These are phyloP conservation scores for Oxyura jamaicensis DNA, from an alignment of 2,113 vertebrate genomes.

Conservation along the genomic window DNA sequence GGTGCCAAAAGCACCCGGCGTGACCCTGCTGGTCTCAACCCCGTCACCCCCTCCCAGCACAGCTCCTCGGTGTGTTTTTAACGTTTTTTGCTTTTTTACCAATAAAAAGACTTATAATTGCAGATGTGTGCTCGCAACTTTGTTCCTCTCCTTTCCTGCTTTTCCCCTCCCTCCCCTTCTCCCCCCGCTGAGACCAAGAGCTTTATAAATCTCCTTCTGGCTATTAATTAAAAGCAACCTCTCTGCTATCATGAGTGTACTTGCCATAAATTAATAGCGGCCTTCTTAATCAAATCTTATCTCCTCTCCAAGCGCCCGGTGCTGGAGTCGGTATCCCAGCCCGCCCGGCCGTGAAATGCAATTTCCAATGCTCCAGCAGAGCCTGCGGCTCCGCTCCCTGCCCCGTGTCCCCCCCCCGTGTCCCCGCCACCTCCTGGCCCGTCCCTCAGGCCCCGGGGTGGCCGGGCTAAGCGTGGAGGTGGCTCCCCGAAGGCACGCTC, in stretches of 20 bases:
- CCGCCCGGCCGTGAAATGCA: constrained; percentile 77
- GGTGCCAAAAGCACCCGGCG: fast-evolving
- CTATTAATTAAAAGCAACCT: constrained; percentile 85
- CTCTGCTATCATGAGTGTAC: constrained; percentile 68
- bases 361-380: constrained; percentile 69
- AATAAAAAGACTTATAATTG: constrained; percentile 33
- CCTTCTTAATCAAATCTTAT: constrained; percentile 84
- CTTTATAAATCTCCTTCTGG: constrained; percentile 78
- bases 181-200: constrained; percentile 62
- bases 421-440: neutral
- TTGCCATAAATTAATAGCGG: constrained; percentile 83
- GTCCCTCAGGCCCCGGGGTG: neutral
- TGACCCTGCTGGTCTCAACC: neutral
- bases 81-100: neutral
- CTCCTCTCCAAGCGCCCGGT: constrained; percentile 67
- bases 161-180: neutral
- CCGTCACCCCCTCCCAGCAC: fast-evolving
- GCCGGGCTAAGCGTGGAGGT: neutral
- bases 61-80: fast-evolving
- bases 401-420: neutral
- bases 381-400: neutral
- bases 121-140: constrained; percentile 25
- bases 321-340: constrained; percentile 60
- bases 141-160: neutral
- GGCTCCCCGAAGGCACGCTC: constrained; percentile 26